Conservation (phyloP, 2,113 vertebrate species). For the Noturus placidus region DNA sequence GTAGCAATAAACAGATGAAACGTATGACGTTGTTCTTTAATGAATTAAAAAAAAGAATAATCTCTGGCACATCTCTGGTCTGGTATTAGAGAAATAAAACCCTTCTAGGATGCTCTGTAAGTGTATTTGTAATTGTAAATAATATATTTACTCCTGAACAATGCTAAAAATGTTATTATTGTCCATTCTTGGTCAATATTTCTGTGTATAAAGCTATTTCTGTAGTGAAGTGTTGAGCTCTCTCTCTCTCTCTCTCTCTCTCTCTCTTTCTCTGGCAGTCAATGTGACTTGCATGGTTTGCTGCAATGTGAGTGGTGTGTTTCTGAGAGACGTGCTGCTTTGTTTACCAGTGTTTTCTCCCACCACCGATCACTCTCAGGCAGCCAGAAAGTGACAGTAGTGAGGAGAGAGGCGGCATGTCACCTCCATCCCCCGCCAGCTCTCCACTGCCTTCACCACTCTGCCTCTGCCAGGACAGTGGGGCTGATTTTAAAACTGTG, state of each 20-base stretch:
- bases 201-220: background rate
- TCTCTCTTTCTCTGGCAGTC: background rate
- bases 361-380: conserved; percentile 22
- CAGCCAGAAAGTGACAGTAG: conserved; percentile 27
- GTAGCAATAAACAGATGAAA: background rate
- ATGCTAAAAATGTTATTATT: background rate
- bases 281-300: background rate
- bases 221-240: background rate
- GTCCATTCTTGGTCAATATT: background rate
- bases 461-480: conserved; percentile 27
- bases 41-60: background rate
- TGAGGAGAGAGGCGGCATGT: conserved; percentile 16
- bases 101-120: background rate
- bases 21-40: background rate
- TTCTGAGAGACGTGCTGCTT: conserved; percentile 21
- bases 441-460: conserved; percentile 38
- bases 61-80: too few relatives aligned
- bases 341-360: conserved; percentile 36
- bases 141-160: background rate
- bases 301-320: conserved; percentile 13
- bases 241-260: background rate
- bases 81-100: background rate
- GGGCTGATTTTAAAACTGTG: conserved; percentile 50
- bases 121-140: background rate
- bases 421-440: conserved; percentile 27